These are phyloP conservation scores for Neomonachus schauinslandi DNA, from an alignment of 2,113 vertebrate genomes.

Conservation along the genomic window DNA sequence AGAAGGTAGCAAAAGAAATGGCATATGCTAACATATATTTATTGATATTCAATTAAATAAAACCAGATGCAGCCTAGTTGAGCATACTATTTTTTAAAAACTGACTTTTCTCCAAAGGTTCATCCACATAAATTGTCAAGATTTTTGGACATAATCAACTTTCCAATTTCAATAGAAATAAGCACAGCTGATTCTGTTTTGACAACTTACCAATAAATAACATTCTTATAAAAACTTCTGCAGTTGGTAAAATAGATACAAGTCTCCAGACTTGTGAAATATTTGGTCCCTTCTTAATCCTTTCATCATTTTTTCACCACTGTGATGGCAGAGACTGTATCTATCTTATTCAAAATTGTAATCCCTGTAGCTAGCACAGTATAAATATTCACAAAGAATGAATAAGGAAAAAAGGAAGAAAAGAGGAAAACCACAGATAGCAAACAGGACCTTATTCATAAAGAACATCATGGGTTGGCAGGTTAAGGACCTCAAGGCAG, in stretches of 20 bases:
- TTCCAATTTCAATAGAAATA: constrained; percentile 75
- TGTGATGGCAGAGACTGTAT: not conserved
- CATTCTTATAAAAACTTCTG: constrained; percentile 44
- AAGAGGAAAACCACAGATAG: not conserved
- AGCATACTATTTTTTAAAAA: constrained; percentile 66
- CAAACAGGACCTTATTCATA: not conserved
- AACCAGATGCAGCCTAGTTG: constrained; percentile 38
- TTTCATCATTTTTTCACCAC: constrained; percentile 50
- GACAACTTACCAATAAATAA: constrained; percentile 64
- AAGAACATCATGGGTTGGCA: not conserved
- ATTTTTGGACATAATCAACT: constrained; percentile 65
- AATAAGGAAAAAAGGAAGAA: not conserved
- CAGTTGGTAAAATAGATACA: constrained; percentile 63
- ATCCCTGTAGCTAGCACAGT: not conserved
- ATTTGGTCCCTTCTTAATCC: not conserved
- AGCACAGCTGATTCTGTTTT: constrained; percentile 66
- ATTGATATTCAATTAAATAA: constrained; percentile 77
- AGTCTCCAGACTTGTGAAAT: not conserved
- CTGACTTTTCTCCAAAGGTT: constrained; percentile 65
- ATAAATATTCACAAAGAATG: constrained; percentile 55
- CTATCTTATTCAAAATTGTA: constrained; percentile 5
- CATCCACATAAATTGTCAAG: constrained; percentile 74
- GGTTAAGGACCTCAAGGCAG: not conserved
- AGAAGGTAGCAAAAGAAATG: constrained; percentile 57
- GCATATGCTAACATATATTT: constrained; percentile 51